Evolutionary conservation across 2,113 vertebrate species (phyloP), one percentile per base, ranked within the genome.

Genomic region (Pundamilia nyererei): DNA sequence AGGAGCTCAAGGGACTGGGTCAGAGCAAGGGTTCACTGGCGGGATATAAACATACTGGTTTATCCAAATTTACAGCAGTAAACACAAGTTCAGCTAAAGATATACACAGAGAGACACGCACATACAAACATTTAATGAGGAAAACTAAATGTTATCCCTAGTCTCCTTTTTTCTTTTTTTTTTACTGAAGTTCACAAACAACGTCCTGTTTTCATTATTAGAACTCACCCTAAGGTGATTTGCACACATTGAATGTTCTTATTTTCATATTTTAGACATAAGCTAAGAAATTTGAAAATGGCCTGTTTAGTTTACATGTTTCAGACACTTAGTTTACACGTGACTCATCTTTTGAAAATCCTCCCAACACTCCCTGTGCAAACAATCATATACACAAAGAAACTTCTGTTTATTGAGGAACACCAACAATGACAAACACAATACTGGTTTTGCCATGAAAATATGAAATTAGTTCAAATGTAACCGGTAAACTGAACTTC

Each of bases 1-100:
- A 80, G 77, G 33, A 35, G 62, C 81, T 86, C 35, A 11, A 47
- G 81, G 81, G 88, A 91, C 85, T 80, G 84, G 86, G 92, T 91
- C 89, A 89, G 26, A 53, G 79, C 24, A 35, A 89, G 89, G 81
- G 29, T 79, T 75, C 84, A 56, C 49, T 79, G 26, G 21, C 5
- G 56, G 86, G 77, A 88, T 40, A 81, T 79, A 90, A 90, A 89
- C 79, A 87, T 31, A 38, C 47, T 31, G 11, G 40, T 85, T 24
- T 84, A 31, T 55, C 82, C 40, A 81, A 60, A 84, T 62, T 82
- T 42, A 82, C 15, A 62, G 24, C 42, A 81, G 79, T n/a, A 89
- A 86, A 90, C 51, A 85, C 47, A 55, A 42, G 5, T 17, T 72
- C 35, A 60, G 21, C 47, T 80, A 45, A 58, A 49, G 45, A 90